phyloP scores from a whole-genome alignment of 2,797 vertebrate species.

The Odontamblyopus lacepedii region DNA sequence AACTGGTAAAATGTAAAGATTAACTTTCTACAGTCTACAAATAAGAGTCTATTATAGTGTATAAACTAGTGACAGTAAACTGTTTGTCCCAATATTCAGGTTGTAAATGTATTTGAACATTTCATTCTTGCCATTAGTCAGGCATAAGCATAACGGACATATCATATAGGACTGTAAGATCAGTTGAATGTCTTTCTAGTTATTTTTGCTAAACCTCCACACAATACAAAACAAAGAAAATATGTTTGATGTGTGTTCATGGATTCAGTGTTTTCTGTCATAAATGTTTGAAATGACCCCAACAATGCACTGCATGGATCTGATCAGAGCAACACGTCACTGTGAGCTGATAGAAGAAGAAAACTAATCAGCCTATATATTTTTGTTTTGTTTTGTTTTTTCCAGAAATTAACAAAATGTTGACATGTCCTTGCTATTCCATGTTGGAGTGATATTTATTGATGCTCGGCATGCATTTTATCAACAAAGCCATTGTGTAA shows the following conservation, averaged over 20 bases:
- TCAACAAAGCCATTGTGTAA: constrained; percentile 76
- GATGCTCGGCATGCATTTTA: constrained; percentile 87
- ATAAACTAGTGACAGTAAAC: constrained; percentile 77
- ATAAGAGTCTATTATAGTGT: constrained; percentile 77
- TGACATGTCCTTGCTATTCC: constrained; percentile 77
- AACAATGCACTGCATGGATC: constrained; percentile 86
- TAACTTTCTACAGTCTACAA: constrained; percentile 79
- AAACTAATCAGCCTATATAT: constrained; percentile 73
- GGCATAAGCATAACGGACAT: constrained; percentile 59
- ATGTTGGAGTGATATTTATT: constrained; percentile 79
- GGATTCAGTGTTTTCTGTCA: constrained; percentile 73
- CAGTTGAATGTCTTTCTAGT: constrained; percentile 80
- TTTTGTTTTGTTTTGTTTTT: constrained; percentile 45
- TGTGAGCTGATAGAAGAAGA: constrained; percentile 81
- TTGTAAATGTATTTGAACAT: constrained; percentile 78
- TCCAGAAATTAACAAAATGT: constrained; percentile 72
- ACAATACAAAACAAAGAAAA: constrained; percentile 71
- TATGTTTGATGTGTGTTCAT: constrained; percentile 77
- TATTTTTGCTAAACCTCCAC: constrained; percentile 78
- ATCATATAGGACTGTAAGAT: constrained; percentile 81
- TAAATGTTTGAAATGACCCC: constrained; percentile 72
- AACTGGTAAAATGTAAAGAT: constrained; percentile 73
- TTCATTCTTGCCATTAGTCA: constrained; percentile 64
- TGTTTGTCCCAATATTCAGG: constrained; percentile 79
- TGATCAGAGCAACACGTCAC: constrained; percentile 81